These are phyloP conservation scores for Gasterosteus nipponicus DNA, from an alignment of 2,113 vertebrate genomes.

Conservation along the genomic window DNA sequence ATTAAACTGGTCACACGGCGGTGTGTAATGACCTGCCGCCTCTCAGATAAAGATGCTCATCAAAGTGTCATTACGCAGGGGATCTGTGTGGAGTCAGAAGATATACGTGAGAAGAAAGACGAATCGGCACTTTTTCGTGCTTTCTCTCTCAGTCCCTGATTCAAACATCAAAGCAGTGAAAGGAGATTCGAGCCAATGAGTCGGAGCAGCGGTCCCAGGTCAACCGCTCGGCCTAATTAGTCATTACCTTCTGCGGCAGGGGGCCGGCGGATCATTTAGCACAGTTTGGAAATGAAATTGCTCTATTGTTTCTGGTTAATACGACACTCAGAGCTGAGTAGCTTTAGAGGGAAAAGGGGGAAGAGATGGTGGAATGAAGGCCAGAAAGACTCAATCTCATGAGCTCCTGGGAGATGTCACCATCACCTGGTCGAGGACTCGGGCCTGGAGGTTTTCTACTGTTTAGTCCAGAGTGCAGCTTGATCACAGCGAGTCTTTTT, in stretches of 20 bases:
- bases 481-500: no score
- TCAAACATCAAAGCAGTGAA: conserved; percentile 45
- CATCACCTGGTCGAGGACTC: no score
- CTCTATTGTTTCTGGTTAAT: conserved; percentile 49
- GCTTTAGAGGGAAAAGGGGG: neutral
- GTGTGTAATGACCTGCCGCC: conserved; percentile 39
- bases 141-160: neutral
- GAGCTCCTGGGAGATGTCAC: no score
- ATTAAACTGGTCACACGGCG: conserved; percentile 36
- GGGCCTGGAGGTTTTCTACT: no score
- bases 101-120: conserved; percentile 1
- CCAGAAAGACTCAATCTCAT: no score
- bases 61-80: conserved; percentile 31
- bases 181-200: neutral
- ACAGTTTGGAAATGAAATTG: conserved; percentile 37
- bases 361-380: no score
- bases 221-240: conserved; percentile 30
- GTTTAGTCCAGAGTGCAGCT: no score
- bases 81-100: neutral
- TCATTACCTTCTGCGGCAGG: conserved; percentile 40
- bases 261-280: conserved; percentile 8
- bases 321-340: neutral
- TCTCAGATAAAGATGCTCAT: conserved; percentile 43
- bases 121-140: neutral
- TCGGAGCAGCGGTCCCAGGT: conserved; percentile 26